phyloP scores from a whole-genome alignment of 37 sponge, comb jelly and placozoan species.

The Hexactinellida sp. region DNA sequence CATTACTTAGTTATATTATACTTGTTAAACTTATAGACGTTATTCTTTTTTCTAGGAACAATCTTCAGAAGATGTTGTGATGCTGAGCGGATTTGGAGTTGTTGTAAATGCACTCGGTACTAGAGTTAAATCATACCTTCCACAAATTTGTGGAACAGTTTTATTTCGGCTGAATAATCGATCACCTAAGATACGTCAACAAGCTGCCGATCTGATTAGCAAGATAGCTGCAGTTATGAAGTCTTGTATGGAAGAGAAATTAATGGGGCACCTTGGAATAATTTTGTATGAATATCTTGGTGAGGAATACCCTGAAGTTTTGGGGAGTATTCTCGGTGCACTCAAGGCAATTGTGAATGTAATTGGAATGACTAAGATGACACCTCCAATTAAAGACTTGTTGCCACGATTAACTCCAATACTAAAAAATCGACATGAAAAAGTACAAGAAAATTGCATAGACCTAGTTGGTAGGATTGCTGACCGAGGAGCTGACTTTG shows the following conservation, averaged over 20 bases:
- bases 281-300: conserved; percentile 97
- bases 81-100: conserved; percentile 94
- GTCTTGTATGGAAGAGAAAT: conserved; percentile 81
- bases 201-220: conserved; percentile 94
- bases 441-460: conserved; percentile 97
- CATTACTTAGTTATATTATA: no score
- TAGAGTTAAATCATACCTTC: conserved; percentile 90
- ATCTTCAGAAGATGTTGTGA: conserved; percentile 64
- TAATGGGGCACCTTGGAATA: conserved; percentile 87
- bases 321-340: conserved; percentile 91
- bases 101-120: conserved; percentile 87
- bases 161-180: conserved; percentile 95
- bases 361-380: conserved; percentile 99
- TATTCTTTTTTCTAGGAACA: not conserved
- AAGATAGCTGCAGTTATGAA: conserved; percentile 84
- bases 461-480: conserved; percentile 94
- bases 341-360: conserved; percentile 97
- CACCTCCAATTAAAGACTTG: conserved; percentile 97
- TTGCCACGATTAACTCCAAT: conserved; percentile 89
- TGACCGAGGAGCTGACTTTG: conserved; percentile 86
- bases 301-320: conserved; percentile 95
- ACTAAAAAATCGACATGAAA: conserved; percentile 94
- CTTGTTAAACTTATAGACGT: no score
- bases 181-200: conserved; percentile 91
- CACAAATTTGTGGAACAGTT: conserved; percentile 97